Percentiles rank a stretch among this genome's conserved stretches.
Evolutionary conservation across 1,140 invertebrate species (phyloP).

Genomic region (Saccostrea cuccullata): DNA sequence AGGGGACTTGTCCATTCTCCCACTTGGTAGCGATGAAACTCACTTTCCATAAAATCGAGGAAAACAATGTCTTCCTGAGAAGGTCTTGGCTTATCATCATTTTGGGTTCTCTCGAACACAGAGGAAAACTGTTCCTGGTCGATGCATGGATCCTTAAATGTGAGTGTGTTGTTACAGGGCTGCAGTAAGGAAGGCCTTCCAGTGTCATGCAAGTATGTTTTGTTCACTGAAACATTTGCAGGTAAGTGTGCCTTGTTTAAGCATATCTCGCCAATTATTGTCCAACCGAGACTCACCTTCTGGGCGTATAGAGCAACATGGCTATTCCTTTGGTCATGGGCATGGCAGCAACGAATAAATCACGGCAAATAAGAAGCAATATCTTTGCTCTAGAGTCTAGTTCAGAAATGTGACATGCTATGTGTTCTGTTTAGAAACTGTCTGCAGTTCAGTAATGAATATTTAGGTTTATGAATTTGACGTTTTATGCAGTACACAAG

Average conservation of each 20-base stretch:
- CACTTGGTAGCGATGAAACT: neutral
- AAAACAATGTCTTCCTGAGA: conserved; percentile 39
- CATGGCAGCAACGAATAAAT: conserved; percentile 42
- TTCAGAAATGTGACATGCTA: conserved; percentile 13
- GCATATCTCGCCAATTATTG: conserved; percentile 43
- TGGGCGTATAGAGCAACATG: conserved; percentile 46
- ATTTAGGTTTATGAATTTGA: conserved; percentile 29
- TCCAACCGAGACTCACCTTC: conserved; percentile 42
- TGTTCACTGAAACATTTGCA: neutral
- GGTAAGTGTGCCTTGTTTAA: conserved; percentile 17
- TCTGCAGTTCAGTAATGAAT: neutral
- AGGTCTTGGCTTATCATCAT: conserved; percentile 38
- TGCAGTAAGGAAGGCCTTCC: neutral
- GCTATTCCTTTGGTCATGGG: conserved; percentile 40
- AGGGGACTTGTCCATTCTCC: conserved; percentile 39
- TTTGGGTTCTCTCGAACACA: conserved; percentile 28
- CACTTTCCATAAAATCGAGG: conserved; percentile 36
- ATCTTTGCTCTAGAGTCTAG: conserved; percentile 28
- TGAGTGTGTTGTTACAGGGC: conserved; percentile 14
- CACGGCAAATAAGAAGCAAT: conserved; percentile 45
- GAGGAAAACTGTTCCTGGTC: neutral
- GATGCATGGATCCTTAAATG: neutral
- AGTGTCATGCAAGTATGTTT: neutral
- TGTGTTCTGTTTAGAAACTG: too few relatives aligned
- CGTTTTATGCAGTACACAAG: too few relatives aligned